A percentile compares a stretch with the other conserved stretches of the same genome.
Evolutionary conservation across 2,888 invertebrate genomes (phyloP).

Genomic region (Hirudinaria manillensis): DNA sequence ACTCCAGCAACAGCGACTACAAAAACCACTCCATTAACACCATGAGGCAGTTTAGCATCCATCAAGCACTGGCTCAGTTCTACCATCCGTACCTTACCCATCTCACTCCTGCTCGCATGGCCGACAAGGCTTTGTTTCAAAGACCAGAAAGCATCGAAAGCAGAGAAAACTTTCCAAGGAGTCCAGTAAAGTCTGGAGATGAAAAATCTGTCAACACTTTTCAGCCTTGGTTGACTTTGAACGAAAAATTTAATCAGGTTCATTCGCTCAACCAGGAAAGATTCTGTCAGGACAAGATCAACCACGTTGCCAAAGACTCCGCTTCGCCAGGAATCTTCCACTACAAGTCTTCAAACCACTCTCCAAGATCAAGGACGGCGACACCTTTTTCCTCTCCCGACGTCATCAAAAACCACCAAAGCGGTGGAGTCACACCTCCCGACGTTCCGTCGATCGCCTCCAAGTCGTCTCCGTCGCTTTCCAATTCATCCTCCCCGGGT

Average conservation of each 20-base stretch:
- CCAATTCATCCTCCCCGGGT: background rate
- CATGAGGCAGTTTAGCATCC: constrained; percentile 1
- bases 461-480: background rate
- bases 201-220: constrained; percentile 4
- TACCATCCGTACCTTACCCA: constrained; percentile 14
- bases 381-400: background rate
- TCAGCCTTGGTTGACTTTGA: constrained; percentile 23
- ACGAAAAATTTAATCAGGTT: background rate
- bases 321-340: too few relatives aligned
- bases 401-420: background rate
- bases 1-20: background rate
- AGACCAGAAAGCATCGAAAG: background rate
- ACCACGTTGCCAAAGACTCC: too few relatives aligned
- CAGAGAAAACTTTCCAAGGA: too few relatives aligned
- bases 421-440: background rate
- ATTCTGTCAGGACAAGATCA: too few relatives aligned
- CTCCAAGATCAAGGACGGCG: background rate
- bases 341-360: too few relatives aligned
- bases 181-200: too few relatives aligned
- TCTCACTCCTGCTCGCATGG: background rate
- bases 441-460: background rate
- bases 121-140: background rate
- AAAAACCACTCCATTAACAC: background rate
- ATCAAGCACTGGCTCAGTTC: background rate
- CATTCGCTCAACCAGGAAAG: background rate